phyloP scores from a whole-genome alignment of 92 coral and sea anemone genomes.

The Galaxea fascicularis region DNA sequence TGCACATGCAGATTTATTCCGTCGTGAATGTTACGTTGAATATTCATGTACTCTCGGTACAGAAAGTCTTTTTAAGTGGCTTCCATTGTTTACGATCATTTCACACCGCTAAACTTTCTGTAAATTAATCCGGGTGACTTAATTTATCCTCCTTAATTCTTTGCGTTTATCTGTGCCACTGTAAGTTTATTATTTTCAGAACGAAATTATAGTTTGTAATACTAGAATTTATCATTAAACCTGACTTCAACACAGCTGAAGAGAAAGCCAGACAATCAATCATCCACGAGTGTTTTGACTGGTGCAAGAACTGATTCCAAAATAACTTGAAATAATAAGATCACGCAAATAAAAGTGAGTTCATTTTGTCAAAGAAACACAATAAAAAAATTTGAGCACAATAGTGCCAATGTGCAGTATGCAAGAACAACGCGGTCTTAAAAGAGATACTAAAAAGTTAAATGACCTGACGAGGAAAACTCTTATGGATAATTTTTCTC shows the following conservation, averaged over 20 bases:
- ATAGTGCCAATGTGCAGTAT: not conserved
- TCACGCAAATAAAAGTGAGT: no score
- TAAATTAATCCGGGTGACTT: not conserved
- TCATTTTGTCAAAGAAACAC: not conserved
- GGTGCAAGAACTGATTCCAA: no score
- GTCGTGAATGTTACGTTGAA: conserved; percentile 7
- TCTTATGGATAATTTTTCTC: not conserved
- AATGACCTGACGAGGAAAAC: not conserved
- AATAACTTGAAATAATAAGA: no score
- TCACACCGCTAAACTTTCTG: not conserved
- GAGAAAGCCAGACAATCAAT: no score
- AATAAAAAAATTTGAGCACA: no score
- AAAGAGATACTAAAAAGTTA: not conserved
- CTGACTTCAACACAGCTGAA: no score
- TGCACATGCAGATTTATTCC: conserved; percentile 22
- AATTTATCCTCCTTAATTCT: not conserved
- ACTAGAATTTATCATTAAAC: no score
- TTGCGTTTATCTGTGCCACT: not conserved
- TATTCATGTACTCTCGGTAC: conserved; percentile 12
- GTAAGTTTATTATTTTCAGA: not conserved
- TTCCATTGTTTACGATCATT: not conserved
- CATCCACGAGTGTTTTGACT: no score
- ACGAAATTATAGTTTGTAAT: not conserved
- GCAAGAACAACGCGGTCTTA: not conserved
- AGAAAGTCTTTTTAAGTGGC: conserved; percentile 1